Evolutionary conservation across 2,888 invertebrate genomes (phyloP), one percentile per base, ranked within the genome.

Genomic region (Seira ritae): DNA sequence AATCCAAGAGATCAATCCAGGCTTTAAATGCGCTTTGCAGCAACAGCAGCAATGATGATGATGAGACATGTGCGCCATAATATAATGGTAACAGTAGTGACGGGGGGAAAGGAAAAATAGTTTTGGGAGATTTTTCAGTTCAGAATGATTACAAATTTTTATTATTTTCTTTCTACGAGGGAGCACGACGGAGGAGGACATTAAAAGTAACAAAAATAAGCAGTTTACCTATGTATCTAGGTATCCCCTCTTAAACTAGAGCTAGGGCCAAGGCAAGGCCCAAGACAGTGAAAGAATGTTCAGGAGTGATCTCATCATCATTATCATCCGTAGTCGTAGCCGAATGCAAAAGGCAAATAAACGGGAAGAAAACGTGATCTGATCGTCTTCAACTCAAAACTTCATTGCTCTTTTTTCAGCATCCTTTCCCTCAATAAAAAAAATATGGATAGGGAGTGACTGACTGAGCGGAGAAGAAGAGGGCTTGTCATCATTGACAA

Each of bases 401-500:
- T 50, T 50, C 31, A 8, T 31, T n/a, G 42, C 42, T 42, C 42
- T 15, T 50, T 31, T 50, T 50, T 15, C 50, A 50, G 15, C 31
- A 31, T 31, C 31, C 31, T 31, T 31, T 4, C 3, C 31, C 31
- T 31, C 31, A 31, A 31, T 31, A 31, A 31, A 31, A 31, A 31
- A 31, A 4, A 31, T 31, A n/a, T n/a, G 42, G 68, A 68, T 68
- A 70, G 70, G 19, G 50, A 4, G n/a, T 31, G 23, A 22, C 37
- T 37, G 31, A 37, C n/a, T 72, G 20, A 22, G 46, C 22, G 20
- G 67, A 23, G 37, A 42, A 23, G 55, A 42, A 50, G 15, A 50
- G 50, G 50, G 50, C 50, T 8, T 75, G 75, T 75, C 75, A 75
- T 66, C 24, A 75, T 68, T 67, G 75, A 75, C 75, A 75, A 75